Conservation (phyloP, 2,888 invertebrate genomes). For the Teleogryllus oceanicus region DNA sequence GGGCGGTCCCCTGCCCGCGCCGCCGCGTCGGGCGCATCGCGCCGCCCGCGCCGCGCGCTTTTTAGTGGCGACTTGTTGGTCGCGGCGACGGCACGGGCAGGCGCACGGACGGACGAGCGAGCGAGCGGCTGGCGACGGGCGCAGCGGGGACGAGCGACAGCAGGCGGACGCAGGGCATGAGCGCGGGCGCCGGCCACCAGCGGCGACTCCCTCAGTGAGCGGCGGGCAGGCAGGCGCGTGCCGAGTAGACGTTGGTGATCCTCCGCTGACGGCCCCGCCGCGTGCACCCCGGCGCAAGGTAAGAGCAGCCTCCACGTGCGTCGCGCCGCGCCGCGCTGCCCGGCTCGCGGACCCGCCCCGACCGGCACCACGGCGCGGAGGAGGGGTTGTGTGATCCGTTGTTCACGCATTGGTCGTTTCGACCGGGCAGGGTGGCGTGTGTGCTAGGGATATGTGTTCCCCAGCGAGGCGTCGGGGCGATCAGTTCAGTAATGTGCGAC, state of each 20-base stretch:
- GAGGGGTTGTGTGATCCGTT: background rate
- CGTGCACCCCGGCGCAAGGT: background rate
- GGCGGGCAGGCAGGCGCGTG: background rate
- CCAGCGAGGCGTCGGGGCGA: no score
- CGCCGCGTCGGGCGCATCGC: background rate
- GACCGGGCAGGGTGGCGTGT: no score
- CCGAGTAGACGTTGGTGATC: background rate
- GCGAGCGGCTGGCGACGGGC: background rate
- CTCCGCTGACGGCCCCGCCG: background rate
- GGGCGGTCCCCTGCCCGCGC: background rate
- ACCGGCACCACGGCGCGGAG: background rate
- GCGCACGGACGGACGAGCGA: background rate
- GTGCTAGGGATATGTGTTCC: no score
- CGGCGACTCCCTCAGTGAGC: background rate
- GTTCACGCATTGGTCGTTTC: no score
- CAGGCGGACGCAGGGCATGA: no score
- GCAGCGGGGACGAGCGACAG: no score
- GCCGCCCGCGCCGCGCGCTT: background rate
- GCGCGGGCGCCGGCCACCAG: no score
- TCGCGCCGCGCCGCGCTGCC: background rate
- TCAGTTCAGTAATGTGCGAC: no score
- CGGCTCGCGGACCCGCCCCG: background rate
- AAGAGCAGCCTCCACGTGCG: background rate
- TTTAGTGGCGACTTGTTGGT: slow-evolving; percentile 18
- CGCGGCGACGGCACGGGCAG: background rate